Conservation (phyloP, 1,140 invertebrate species). For the Medauroidea extradentata region DNA sequence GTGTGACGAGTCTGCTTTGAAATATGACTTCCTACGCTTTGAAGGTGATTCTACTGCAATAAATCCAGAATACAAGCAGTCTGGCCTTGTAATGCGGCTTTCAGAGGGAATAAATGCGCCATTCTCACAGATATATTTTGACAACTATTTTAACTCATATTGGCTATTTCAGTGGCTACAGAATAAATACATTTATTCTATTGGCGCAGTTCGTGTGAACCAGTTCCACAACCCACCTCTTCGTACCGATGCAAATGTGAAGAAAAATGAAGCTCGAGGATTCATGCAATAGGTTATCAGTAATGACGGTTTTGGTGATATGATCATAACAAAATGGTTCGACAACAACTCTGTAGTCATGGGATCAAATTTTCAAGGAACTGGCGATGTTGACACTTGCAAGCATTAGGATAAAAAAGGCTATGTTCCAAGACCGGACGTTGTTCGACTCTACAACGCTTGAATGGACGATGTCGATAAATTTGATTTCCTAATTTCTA, state of each 20-base stretch:
- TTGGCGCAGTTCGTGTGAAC: slow-evolving; percentile 35
- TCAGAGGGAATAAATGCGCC: slow-evolving; percentile 16
- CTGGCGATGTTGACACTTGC: slow-evolving; percentile 16
- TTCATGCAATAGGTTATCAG: not conserved
- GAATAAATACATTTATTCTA: slow-evolving; percentile 37
- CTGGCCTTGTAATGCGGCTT: slow-evolving; percentile 28
- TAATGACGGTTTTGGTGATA: slow-evolving; percentile 17
- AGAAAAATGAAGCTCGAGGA: slow-evolving; percentile 25
- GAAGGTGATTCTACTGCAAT: slow-evolving; percentile 7
- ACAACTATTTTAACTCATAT: slow-evolving; percentile 36
- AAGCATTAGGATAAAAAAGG: slow-evolving; percentile 31
- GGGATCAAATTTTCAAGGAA: slow-evolving; percentile 17
- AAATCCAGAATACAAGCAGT: not conserved
- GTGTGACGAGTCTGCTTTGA: slow-evolving; percentile 10
- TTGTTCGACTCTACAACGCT: slow-evolving; percentile 19
- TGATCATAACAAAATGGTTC: slow-evolving; percentile 16
- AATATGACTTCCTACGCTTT: slow-evolving; percentile 5
- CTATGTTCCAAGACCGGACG: slow-evolving; percentile 34
- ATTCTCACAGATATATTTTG: slow-evolving; percentile 21
- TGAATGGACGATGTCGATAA: slow-evolving; percentile 21
- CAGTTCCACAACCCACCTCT: slow-evolving; percentile 24
- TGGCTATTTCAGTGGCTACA: slow-evolving; percentile 37
- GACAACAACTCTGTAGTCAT: not conserved
- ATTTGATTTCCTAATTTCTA: slow-evolving; percentile 20
- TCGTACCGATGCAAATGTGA: slow-evolving; percentile 36